Conservation (phyloP, 2,113 vertebrate species). For the Tricholaema leucomelas region DNA sequence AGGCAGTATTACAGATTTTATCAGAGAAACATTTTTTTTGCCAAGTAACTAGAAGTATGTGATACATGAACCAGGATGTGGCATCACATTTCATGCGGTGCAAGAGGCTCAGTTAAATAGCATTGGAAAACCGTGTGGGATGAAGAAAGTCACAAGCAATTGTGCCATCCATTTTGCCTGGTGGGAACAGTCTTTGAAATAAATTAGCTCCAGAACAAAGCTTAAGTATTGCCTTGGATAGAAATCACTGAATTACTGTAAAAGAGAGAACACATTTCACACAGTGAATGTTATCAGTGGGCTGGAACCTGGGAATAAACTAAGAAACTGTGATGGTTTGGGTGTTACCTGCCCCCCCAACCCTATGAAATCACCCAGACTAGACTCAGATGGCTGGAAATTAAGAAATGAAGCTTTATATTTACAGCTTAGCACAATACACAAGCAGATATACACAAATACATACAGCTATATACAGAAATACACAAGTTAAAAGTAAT, state of each 20-base stretch:
- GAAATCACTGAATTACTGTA: not conserved
- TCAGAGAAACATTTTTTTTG: not conserved
- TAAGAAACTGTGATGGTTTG: no score
- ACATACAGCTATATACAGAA: no score
- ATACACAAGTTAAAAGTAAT: no score
- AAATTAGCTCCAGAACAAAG: not conserved
- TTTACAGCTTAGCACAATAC: no score
- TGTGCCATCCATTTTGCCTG: not conserved
- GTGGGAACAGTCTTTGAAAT: not conserved
- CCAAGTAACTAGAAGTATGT: not conserved
- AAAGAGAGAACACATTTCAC: not conserved
- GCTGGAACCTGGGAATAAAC: not conserved
- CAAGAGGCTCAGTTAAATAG: not conserved
- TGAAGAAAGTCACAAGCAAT: not conserved
- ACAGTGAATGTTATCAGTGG: not conserved
- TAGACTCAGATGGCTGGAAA: no score
- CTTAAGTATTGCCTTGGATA: not conserved
- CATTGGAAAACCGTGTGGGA: not conserved
- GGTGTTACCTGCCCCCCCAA: no score
- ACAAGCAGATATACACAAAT: no score
- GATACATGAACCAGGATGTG: rapidly evolving
- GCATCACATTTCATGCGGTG: not conserved
- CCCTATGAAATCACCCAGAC: no score
- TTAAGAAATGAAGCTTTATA: no score
- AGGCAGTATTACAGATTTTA: not conserved